phyloP scores from a whole-genome alignment of 2,797 vertebrate genomes.

The Lepilemur septentrionalis region DNA sequence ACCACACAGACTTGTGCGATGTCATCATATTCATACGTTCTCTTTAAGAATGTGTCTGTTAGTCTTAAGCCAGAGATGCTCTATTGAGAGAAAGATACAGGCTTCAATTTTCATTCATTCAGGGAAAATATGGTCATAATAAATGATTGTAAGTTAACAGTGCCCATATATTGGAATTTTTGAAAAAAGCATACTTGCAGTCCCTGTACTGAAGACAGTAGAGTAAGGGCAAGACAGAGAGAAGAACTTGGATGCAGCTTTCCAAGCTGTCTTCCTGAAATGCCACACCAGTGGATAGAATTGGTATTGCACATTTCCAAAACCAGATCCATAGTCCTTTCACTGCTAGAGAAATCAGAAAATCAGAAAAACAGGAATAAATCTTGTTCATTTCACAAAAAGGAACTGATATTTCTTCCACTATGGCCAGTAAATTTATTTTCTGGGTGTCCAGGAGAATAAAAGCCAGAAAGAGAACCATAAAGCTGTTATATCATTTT shows the following conservation, averaged over 20 bases:
- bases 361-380: conserved; percentile 71
- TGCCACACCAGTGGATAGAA: conserved; percentile 97
- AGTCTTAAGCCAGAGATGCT: conserved; percentile 96
- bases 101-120: conserved; percentile 38
- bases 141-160: neutral
- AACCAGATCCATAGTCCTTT: conserved; percentile 98
- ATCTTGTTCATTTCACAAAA: conserved; percentile 59
- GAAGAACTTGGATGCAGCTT: conserved; percentile 94
- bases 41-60: conserved; percentile 97
- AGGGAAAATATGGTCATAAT: neutral
- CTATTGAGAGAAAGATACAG: conserved; percentile 82
- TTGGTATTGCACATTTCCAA: conserved; percentile 98
- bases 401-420: neutral
- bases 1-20: conserved; percentile 98
- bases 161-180: neutral
- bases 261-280: conserved; percentile 96
- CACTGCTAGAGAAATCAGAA: conserved; percentile 86
- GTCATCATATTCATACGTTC: conserved; percentile 98
- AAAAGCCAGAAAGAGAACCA: conserved; percentile 21
- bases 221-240: conserved; percentile 93
- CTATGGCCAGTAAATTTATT: conserved; percentile 31
- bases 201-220: conserved; percentile 95
- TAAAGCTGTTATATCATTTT: conserved; percentile 18
- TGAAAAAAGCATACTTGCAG: conserved; percentile 89
- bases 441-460: neutral